phyloP scores from a whole-genome alignment of 1,140 invertebrate species.

The Ericerus pela region DNA sequence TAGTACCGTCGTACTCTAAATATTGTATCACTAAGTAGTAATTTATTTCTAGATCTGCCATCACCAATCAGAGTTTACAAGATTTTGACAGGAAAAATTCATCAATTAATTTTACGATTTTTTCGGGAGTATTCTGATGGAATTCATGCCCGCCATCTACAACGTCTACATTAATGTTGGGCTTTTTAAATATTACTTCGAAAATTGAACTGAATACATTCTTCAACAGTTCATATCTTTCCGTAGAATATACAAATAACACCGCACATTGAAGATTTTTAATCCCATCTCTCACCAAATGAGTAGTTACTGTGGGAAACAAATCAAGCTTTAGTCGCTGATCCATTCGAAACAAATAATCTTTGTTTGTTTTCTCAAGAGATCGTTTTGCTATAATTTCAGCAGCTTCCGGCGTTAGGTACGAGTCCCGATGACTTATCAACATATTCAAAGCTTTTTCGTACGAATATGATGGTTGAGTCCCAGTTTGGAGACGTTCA shows the following conservation, averaged over 20 bases:
- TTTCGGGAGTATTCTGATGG: conserved; percentile 42
- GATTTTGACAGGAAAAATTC: conserved; percentile 32
- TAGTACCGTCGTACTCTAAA: no score
- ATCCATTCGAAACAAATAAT: conserved; percentile 28
- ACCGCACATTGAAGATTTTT: conserved; percentile 22
- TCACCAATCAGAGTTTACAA: no score
- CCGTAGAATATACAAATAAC: conserved; percentile 25
- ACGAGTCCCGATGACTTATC: conserved; percentile 26
- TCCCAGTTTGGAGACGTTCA: conserved; percentile 21
- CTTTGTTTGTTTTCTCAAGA: conserved; percentile 28
- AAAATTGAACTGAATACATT: conserved; percentile 15
- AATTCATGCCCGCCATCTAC: conserved; percentile 47
- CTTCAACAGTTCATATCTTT: conserved; percentile 4
- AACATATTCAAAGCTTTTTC: conserved; percentile 36
- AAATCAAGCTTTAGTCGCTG: conserved; percentile 24
- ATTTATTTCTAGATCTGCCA: no score
- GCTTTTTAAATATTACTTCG: conserved; percentile 24
- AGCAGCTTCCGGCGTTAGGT: conserved; percentile 32
- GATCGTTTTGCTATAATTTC: conserved; percentile 35
- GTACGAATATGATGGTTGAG: conserved; percentile 31
- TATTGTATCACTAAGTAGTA: no score
- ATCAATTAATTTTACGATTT: conserved; percentile 32
- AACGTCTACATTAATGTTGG: conserved; percentile 27
- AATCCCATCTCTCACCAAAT: conserved; percentile 19
- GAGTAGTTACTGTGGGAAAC: conserved; percentile 17